phyloP scores from a whole-genome alignment of 2,113 vertebrate species.

The Nothocercus nigrocapillus region DNA sequence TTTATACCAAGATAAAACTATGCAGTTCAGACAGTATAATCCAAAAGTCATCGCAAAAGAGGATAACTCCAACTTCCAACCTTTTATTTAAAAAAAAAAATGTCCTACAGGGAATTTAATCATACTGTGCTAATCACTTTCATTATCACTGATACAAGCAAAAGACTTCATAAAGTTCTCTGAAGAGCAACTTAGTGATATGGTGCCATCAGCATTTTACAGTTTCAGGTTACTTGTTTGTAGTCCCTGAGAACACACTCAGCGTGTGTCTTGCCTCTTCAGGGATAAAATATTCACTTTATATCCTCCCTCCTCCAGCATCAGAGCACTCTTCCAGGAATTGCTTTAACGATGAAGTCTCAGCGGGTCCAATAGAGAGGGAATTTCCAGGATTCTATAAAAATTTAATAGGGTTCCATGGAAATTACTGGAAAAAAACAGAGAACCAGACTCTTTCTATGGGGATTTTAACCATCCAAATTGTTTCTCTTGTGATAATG shows the following conservation, averaged over 20 bases:
- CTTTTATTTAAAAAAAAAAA: neutral
- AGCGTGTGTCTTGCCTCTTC: neutral
- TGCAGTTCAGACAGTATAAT: neutral
- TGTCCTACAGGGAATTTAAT: neutral
- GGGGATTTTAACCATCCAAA: neutral
- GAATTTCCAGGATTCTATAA: conserved; percentile 2
- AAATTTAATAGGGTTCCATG: neutral
- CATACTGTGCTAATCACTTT: neutral
- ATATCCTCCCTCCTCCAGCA: neutral
- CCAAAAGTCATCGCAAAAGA: neutral
- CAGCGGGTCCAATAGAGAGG: neutral
- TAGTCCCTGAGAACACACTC: neutral
- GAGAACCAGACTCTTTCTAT: neutral
- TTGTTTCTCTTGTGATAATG: neutral
- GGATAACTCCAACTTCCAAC: neutral
- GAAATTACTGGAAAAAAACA: neutral
- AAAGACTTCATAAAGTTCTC: conserved; percentile 1
- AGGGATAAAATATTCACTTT: neutral
- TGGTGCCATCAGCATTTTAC: neutral
- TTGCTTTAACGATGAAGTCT: neutral
- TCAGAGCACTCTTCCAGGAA: neutral
- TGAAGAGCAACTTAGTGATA: neutral
- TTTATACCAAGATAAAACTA: neutral
- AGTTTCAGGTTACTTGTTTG: neutral
- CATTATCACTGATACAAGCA: neutral